phyloP scores from a whole-genome alignment of 2,113 vertebrate species.

The Epinephelus fuscoguttatus region DNA sequence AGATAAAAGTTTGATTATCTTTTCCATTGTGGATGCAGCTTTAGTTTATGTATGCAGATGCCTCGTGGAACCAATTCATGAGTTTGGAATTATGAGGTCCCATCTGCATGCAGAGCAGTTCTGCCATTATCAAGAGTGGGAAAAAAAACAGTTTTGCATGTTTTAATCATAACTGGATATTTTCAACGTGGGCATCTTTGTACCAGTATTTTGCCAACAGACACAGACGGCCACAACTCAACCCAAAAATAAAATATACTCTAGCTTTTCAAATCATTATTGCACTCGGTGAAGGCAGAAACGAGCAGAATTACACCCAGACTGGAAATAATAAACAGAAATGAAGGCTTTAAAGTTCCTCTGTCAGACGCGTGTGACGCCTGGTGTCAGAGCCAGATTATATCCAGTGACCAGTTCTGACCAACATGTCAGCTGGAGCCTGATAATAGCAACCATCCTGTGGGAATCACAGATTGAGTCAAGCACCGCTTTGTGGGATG shows the following conservation, averaged over 20 bases:
- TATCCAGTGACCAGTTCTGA: background rate
- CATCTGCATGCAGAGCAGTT: constrained; percentile 58
- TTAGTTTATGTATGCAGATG: constrained; percentile 66
- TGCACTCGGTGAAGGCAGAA: background rate
- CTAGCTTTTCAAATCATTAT: background rate
- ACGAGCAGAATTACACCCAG: background rate
- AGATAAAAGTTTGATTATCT: constrained; percentile 60
- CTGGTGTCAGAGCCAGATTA: background rate
- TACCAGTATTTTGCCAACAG: constrained; percentile 15
- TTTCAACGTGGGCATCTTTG: constrained; percentile 15
- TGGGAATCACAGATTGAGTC: constrained; percentile 1
- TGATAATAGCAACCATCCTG: background rate
- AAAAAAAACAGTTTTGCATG: background rate
- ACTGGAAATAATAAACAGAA: background rate
- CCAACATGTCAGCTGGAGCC: constrained; percentile 25
- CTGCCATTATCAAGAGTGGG: constrained; percentile 27
- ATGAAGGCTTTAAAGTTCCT: background rate
- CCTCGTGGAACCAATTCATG: constrained; percentile 42
- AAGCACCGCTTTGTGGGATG: background rate
- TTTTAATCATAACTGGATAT: constrained; percentile 52
- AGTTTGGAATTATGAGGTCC: constrained; percentile 45
- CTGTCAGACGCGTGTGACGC: background rate
- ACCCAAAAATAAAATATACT: background rate
- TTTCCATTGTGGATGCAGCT: constrained; percentile 54
- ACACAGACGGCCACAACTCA: constrained; percentile 3